Conservation (phyloP, 2,888 invertebrate species). For the Hecatera dysodea region DNA sequence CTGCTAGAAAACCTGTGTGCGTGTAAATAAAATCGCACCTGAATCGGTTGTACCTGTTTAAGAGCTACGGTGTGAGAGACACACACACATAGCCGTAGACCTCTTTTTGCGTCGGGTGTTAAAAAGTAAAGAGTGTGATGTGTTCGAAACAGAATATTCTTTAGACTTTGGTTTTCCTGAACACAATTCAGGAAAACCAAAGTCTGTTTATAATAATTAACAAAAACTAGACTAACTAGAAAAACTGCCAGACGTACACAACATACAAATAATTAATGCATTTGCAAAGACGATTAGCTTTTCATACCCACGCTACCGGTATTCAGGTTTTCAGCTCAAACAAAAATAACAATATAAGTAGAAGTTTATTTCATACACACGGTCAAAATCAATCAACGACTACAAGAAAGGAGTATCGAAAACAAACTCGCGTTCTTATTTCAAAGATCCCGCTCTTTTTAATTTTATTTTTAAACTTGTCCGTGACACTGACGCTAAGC, state of each 20-base stretch:
- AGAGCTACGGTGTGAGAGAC: too few relatives aligned
- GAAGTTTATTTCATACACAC: constrained; percentile 68
- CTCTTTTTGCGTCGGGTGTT: too few relatives aligned
- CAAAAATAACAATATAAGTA: constrained; percentile 54
- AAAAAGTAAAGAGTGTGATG: neutral
- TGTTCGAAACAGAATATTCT: constrained; percentile 10
- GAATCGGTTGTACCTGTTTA: too few relatives aligned
- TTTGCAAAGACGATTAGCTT: constrained; percentile 35
- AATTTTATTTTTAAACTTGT: constrained; percentile 87
- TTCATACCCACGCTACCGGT: constrained; percentile 36
- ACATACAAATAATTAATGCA: constrained; percentile 46
- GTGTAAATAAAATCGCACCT: too few relatives aligned
- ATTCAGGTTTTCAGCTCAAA: constrained; percentile 32
- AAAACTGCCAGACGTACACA: constrained; percentile 46
- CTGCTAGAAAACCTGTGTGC: too few relatives aligned
- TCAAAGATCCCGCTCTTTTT: constrained; percentile 82
- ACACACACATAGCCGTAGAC: too few relatives aligned
- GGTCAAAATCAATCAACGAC: constrained; percentile 83
- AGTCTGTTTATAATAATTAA: constrained; percentile 51
- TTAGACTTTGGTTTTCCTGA: too few relatives aligned
- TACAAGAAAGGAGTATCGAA: constrained; percentile 75
- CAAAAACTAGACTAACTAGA: constrained; percentile 55
- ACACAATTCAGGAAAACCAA: neutral
- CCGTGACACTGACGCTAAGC: constrained; percentile 89
- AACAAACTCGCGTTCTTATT: constrained; percentile 84